phyloP scores from a whole-genome alignment of 2,797 vertebrate species.

The Cyprinodon diabolis region DNA sequence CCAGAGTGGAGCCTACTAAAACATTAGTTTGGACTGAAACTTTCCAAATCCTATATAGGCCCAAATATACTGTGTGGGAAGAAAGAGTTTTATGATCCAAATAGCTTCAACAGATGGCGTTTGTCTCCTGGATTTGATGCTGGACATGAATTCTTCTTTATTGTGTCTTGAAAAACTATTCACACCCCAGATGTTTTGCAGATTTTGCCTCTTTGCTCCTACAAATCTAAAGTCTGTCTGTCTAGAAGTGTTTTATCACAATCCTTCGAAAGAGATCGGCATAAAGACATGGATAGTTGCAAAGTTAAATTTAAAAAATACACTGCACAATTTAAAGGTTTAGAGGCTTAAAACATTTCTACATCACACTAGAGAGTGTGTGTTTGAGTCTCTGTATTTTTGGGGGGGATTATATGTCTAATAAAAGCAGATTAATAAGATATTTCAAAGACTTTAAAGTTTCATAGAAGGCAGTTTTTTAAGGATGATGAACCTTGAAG shows the following conservation, averaged over 20 bases:
- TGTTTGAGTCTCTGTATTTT: not conserved
- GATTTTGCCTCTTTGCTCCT: not conserved
- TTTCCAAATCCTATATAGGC: conserved; percentile 51
- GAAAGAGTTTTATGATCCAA: conserved; percentile 45
- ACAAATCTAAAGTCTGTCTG: not conserved
- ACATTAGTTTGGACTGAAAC: conserved; percentile 31
- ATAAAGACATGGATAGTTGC: too few species aligned
- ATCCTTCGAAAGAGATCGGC: too few species aligned
- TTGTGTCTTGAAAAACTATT: conserved; percentile 1
- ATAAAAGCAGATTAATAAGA: not conserved
- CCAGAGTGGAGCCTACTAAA: conserved; percentile 41
- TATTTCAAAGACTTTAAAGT: not conserved
- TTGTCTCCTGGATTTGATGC: conserved; percentile 41
- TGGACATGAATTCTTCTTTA: conserved; percentile 29
- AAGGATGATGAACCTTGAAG: not conserved
- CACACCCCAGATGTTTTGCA: not conserved
- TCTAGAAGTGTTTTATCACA: too few species aligned
- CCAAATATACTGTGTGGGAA: conserved; percentile 49
- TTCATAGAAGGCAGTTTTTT: not conserved
- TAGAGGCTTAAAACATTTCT: not conserved
- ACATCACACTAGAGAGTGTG: not conserved
- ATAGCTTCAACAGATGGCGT: conserved; percentile 63
- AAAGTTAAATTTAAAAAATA: too few species aligned
- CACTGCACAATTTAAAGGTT: too few species aligned
- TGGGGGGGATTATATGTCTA: not conserved